Percentiles rank a stretch among this genome's conserved stretches.
phyloP scores from a whole-genome alignment of 2,113 vertebrate species.

The Thinocorus orbignyianus region DNA sequence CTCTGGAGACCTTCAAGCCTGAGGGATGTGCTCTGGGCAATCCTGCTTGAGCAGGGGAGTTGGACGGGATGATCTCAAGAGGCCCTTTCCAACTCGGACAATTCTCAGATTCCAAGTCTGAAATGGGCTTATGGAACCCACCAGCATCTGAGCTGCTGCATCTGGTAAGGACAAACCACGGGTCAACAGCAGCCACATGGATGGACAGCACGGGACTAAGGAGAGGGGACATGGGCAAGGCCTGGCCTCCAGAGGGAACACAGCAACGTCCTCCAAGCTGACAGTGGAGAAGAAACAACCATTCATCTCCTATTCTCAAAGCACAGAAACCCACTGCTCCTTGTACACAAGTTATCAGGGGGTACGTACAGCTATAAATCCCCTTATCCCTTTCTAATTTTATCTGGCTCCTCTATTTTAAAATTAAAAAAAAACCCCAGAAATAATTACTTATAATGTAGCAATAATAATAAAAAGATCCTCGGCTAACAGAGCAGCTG shows the following conservation, averaged over 20 bases:
- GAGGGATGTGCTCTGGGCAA: too few relatives aligned
- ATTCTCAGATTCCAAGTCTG: neutral
- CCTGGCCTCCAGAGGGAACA: neutral
- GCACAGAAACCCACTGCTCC: neutral
- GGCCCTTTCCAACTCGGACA: too few relatives aligned
- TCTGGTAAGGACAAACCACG: neutral
- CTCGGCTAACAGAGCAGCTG: neutral
- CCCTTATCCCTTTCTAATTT: neutral
- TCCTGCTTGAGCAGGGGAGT: too few relatives aligned
- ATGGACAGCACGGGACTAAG: neutral
- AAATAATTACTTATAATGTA: neutral
- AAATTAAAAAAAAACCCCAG: neutral
- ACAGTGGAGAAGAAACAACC: neutral
- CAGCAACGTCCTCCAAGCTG: neutral
- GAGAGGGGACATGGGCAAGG: neutral
- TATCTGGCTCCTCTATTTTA: neutral
- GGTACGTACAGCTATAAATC: neutral
- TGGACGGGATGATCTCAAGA: too few relatives aligned
- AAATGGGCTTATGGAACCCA: accelerated
- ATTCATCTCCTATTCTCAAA: too few relatives aligned
- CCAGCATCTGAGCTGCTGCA: neutral
- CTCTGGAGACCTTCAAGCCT: too few relatives aligned
- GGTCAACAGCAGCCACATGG: neutral
- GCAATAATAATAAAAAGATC: neutral
- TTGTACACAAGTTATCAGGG: accelerated